Conservation (phyloP, 1,140 invertebrate genomes). For the Drosophila nebulosa region DNA sequence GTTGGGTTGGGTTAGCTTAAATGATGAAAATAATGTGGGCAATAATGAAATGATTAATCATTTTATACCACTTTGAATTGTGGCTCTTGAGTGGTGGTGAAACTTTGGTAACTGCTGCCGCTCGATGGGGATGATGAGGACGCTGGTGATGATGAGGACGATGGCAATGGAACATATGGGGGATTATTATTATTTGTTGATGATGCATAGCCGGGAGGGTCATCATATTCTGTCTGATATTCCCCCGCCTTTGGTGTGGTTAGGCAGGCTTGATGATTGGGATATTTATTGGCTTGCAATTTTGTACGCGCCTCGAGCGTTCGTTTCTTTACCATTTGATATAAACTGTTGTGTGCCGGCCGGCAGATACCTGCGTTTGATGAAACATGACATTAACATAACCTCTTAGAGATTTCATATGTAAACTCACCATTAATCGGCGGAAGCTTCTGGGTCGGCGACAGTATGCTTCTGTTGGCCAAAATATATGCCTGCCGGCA, state of each 20-base stretch:
- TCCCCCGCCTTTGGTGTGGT: constrained; percentile 22
- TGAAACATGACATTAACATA: constrained; percentile 22
- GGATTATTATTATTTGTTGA: neutral
- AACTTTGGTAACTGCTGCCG: neutral
- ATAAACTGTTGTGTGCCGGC: constrained; percentile 58
- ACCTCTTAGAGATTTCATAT: constrained; percentile 21
- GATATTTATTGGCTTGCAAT: constrained; percentile 69
- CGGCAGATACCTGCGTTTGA: constrained; percentile 30
- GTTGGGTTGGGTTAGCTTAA: too few species aligned
- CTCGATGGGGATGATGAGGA: neutral
- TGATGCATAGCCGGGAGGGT: neutral
- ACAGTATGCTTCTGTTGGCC: constrained; percentile 41
- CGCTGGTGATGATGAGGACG: neutral
- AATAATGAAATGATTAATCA: neutral
- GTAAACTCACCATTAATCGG: constrained; percentile 47
- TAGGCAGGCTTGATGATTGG: constrained; percentile 63
- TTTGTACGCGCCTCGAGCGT: constrained; percentile 67
- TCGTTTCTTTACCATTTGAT: constrained; percentile 79
- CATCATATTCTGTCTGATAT: constrained; percentile 21
- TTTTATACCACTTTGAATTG: constrained; percentile 36
- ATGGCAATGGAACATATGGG: neutral
- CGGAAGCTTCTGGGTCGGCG: constrained; percentile 16
- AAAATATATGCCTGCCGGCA: constrained; percentile 67
- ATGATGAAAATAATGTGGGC: neutral
- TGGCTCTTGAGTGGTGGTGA: constrained; percentile 18